Conservation (phyloP, 2,888 invertebrate species). For the Leptinotarsa rubiginosa region DNA sequence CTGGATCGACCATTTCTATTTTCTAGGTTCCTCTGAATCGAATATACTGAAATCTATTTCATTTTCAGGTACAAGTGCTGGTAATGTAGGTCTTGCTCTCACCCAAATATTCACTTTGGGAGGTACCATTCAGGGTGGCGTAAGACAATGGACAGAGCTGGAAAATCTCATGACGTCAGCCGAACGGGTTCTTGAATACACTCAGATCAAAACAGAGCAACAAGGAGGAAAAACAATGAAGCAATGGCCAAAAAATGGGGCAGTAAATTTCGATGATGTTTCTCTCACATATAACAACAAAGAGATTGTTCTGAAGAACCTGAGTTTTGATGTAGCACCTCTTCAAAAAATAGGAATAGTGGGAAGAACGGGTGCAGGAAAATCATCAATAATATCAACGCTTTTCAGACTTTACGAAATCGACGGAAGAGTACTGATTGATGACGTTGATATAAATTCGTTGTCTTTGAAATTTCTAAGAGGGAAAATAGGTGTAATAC, state of each 20-base stretch:
- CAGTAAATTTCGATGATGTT: constrained; percentile 76
- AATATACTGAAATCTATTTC: neutral
- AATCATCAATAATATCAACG: constrained; percentile 80
- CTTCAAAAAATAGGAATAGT: constrained; percentile 83
- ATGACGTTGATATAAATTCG: constrained; percentile 76
- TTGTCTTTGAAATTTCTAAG: constrained; percentile 82
- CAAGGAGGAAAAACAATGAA: constrained; percentile 67
- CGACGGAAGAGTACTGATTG: constrained; percentile 84
- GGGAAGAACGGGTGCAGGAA: constrained; percentile 87
- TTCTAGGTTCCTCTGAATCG: neutral
- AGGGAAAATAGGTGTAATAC: constrained; percentile 83
- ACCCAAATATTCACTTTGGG: constrained; percentile 83
- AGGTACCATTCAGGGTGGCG: constrained; percentile 73
- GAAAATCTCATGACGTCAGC: constrained; percentile 89
- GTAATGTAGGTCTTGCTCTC: constrained; percentile 72
- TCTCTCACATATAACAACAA: constrained; percentile 79
- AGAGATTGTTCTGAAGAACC: constrained; percentile 78
- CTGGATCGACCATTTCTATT: no score
- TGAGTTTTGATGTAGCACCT: constrained; percentile 76
- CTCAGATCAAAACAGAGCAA: constrained; percentile 65
- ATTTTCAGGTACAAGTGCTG: constrained; percentile 51
- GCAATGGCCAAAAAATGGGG: constrained; percentile 80
- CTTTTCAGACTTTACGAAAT: constrained; percentile 83
- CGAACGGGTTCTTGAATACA: constrained; percentile 75
- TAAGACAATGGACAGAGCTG: constrained; percentile 86